A percentile compares a stretch with the other conserved stretches of the same genome.
Conservation (phyloP, 2,113 vertebrate genomes). For the Lamprologus tigripictilis region DNA sequence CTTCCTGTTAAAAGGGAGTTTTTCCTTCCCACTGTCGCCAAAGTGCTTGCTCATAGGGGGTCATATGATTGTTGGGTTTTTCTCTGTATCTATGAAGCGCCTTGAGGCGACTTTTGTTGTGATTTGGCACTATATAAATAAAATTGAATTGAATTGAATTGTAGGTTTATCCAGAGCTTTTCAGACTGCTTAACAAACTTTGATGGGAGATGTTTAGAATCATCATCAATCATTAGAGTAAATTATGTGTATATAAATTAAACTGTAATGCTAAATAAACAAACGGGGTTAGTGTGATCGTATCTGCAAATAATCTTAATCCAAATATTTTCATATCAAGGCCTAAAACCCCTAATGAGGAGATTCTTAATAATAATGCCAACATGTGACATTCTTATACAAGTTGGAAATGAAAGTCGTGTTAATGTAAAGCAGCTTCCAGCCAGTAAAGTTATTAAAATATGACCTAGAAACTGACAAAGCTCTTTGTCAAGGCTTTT, state of each 20-base stretch:
- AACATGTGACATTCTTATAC: background rate
- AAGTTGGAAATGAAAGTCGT: background rate
- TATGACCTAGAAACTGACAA: background rate
- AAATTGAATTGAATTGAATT: too few species aligned
- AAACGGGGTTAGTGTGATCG: fast-evolving
- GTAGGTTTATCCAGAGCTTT: background rate
- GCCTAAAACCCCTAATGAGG: background rate
- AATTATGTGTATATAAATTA: background rate
- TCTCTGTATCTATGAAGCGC: too few species aligned
- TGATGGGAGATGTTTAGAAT: background rate
- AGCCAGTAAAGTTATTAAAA: fast-evolving
- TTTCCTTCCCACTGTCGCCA: too few species aligned
- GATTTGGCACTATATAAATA: too few species aligned
- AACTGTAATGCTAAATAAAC: background rate
- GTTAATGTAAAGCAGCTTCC: background rate
- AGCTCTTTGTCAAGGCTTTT: background rate
- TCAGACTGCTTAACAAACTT: background rate
- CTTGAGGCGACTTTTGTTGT: too few species aligned
- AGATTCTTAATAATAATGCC: fast-evolving
- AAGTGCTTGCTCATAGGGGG: too few species aligned
- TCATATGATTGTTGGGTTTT: too few species aligned
- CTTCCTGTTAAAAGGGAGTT: too few species aligned
- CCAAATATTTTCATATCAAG: background rate
- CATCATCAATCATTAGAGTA: background rate
- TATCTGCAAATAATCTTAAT: background rate